Evolutionary conservation across 2,113 vertebrate genomes (phyloP).

Genomic region (Protobothrops flavoviridis): DNA sequence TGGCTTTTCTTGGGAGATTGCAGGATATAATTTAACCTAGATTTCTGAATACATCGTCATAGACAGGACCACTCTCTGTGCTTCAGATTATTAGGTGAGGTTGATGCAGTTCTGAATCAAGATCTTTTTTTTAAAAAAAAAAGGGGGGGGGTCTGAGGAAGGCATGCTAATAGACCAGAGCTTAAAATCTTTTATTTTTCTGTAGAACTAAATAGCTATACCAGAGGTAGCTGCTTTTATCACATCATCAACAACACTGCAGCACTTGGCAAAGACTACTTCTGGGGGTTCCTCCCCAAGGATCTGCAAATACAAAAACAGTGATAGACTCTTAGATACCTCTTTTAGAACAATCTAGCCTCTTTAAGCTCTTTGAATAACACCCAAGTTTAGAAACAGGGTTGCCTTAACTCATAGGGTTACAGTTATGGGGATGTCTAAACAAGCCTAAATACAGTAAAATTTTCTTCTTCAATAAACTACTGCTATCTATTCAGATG

Average conservation of each 20-base stretch:
- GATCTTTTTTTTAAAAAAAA: neutral
- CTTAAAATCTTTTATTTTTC: neutral
- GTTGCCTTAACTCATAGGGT: neutral
- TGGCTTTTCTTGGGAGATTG: neutral
- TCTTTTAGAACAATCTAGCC: neutral
- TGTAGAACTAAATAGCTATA: neutral
- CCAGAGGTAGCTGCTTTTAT: conserved; percentile 13
- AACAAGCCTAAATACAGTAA: neutral
- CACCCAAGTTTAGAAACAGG: neutral
- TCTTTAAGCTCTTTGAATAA: neutral
- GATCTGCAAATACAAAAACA: neutral
- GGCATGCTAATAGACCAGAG: neutral
- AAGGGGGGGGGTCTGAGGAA: neutral
- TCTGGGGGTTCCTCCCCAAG: neutral
- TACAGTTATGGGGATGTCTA: neutral
- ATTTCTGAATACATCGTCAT: neutral
- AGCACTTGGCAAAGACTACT: neutral
- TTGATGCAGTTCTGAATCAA: neutral
- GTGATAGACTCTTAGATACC: neutral
- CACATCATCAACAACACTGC: neutral
- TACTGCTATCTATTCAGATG: neutral
- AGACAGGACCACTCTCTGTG: too few species aligned
- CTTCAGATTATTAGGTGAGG: neutral
- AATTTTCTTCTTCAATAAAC: neutral
- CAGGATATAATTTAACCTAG: neutral